A percentile compares a stretch with the other conserved stretches of the same genome.
These are phyloP conservation scores for Drosophila bocqueti DNA, from an alignment of 1,140 invertebrate genomes.

Conservation along the genomic window DNA sequence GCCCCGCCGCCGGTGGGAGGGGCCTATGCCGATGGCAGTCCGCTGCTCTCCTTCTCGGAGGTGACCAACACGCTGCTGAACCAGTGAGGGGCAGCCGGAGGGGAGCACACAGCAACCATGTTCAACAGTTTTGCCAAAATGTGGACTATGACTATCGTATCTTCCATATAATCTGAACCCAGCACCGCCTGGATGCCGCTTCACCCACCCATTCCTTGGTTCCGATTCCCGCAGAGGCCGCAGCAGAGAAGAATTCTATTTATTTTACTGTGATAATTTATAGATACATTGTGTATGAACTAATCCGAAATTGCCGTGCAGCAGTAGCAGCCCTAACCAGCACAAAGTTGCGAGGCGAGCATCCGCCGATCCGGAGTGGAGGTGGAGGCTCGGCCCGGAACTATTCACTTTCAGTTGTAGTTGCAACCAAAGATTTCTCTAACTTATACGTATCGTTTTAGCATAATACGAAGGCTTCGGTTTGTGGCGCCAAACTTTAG, in stretches of 20 bases:
- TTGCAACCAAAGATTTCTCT: slow-evolving; percentile 76
- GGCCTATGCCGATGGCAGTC: slow-evolving; percentile 90
- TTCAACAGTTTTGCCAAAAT: slow-evolving; percentile 84
- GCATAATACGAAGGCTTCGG: slow-evolving; percentile 42
- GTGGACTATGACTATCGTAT: slow-evolving; percentile 85
- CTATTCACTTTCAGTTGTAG: slow-evolving; percentile 71
- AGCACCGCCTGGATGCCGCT: slow-evolving; percentile 14
- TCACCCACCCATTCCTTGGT: slow-evolving; percentile 51
- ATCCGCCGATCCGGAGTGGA: not conserved
- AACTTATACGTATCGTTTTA: slow-evolving; percentile 48
- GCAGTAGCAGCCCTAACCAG: slow-evolving; percentile 46
- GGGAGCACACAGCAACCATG: slow-evolving; percentile 42
- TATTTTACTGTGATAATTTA: slow-evolving; percentile 83
- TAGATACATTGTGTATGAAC: slow-evolving; percentile 60
- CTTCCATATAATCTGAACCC: slow-evolving; percentile 78
- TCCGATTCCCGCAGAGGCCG: slow-evolving; percentile 45
- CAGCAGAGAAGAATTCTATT: slow-evolving; percentile 62
- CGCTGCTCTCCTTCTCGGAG: slow-evolving; percentile 93
- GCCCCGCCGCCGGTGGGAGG: slow-evolving; percentile 66
- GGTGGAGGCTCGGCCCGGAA: slow-evolving; percentile 11
- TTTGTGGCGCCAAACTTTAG: slow-evolving; percentile 68
- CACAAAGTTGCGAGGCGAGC: slow-evolving; percentile 42
- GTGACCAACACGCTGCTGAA: slow-evolving; percentile 92
- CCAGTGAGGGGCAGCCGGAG: slow-evolving; percentile 85
- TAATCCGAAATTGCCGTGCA: slow-evolving; percentile 42